Evolutionary conservation across 2,113 vertebrate species (phyloP).

Genomic region (Nanorana parkeri): DNA sequence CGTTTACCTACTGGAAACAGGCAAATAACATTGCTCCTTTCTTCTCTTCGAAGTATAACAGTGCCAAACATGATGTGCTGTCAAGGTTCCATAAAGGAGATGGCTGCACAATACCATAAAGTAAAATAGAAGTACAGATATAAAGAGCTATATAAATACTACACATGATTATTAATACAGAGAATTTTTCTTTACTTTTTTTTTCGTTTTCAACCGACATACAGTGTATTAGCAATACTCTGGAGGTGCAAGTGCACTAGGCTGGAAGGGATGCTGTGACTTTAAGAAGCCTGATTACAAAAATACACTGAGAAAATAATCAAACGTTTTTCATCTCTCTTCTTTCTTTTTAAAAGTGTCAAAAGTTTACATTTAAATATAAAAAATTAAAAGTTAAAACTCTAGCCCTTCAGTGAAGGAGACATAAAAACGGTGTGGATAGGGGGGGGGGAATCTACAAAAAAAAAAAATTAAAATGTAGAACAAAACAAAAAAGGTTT

Average conservation of each 20-base stretch:
- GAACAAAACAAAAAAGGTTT: slow-evolving; percentile 82
- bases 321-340: slow-evolving; percentile 96
- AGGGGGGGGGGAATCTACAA: slow-evolving; percentile 87
- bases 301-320: slow-evolving; percentile 99
- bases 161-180: slow-evolving; percentile 57
- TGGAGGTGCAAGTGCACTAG: slow-evolving; percentile 61
- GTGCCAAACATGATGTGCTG: slow-evolving; percentile 48
- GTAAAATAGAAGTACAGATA: slow-evolving; percentile 44
- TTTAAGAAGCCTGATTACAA: slow-evolving; percentile 99
- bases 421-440: slow-evolving; percentile 88
- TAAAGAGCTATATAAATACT: slow-evolving; percentile 59
- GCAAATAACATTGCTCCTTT: slow-evolving; percentile 50
- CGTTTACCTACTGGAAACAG: slow-evolving; percentile 43
- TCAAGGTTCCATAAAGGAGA: slow-evolving; percentile 13
- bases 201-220: slow-evolving; percentile 61
- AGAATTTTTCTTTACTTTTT: slow-evolving; percentile 56
- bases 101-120: slow-evolving; percentile 30
- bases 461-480: slow-evolving; percentile 73
- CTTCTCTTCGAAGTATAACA: slow-evolving; percentile 46
- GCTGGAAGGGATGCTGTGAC: slow-evolving; percentile 86
- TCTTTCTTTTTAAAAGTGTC: slow-evolving; percentile 94
- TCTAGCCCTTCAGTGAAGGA: slow-evolving; percentile 99
- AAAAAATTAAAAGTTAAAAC: slow-evolving; percentile 99
- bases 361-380: slow-evolving; percentile 99
- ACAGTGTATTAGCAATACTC: slow-evolving; percentile 61